Conservation (phyloP, 2,113 vertebrate genomes). For the Cephalopholis sonnerati region DNA sequence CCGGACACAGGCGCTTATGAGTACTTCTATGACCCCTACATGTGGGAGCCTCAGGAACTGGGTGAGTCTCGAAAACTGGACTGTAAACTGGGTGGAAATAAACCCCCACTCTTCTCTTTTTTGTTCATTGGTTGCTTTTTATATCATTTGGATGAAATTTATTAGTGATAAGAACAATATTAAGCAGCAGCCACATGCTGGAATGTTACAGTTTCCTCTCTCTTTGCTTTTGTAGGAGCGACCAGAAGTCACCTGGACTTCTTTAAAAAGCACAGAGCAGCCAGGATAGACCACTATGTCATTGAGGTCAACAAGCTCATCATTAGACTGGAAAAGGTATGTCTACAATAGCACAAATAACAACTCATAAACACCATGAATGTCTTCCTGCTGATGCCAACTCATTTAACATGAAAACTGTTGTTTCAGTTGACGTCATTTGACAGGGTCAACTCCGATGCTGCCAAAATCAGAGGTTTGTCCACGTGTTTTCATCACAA, state of each 20-base stretch:
- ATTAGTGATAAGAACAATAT: background rate
- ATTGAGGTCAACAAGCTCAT: constrained; percentile 98
- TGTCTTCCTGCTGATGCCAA: background rate
- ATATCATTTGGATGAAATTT: background rate
- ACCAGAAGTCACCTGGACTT: constrained; percentile 90
- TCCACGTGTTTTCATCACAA: constrained; percentile 6
- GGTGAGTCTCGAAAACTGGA: constrained; percentile 82
- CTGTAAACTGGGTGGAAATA: background rate
- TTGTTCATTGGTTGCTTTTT: background rate
- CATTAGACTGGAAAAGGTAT: constrained; percentile 98
- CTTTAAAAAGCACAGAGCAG: constrained; percentile 96
- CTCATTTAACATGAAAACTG: constrained; percentile 31
- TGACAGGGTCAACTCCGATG: constrained; percentile 92
- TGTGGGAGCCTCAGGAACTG: constrained; percentile 99
- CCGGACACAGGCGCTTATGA: constrained; percentile 90
- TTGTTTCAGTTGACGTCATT: constrained; percentile 92
- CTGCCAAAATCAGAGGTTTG: constrained; percentile 95
- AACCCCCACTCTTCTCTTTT: background rate
- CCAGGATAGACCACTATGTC: constrained; percentile 98
- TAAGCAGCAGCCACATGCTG: background rate
- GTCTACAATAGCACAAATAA: background rate
- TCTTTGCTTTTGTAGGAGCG: constrained; percentile 82
- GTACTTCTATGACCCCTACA: constrained; percentile 94
- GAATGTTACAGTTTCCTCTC: background rate
- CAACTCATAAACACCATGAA: background rate